phyloP scores from a whole-genome alignment of 2,113 vertebrate genomes.

The Ranitomeya imitator region DNA sequence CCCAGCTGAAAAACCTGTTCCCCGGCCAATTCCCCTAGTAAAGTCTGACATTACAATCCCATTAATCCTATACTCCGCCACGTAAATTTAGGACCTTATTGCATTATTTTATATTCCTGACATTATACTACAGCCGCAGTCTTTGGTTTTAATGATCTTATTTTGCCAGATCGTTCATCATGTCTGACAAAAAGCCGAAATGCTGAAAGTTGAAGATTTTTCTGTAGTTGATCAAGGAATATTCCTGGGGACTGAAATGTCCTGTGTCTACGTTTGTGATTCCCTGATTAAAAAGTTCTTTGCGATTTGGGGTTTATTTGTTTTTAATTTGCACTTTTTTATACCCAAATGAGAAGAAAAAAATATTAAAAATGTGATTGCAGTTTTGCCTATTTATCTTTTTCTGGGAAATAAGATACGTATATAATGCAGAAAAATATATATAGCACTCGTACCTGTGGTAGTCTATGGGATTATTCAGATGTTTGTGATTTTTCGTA shows the following conservation, averaged over 20 bases:
- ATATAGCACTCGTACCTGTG: no score
- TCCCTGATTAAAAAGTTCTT: not conserved
- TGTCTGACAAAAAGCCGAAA: not conserved
- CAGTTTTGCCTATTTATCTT: no score
- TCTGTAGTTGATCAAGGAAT: not conserved
- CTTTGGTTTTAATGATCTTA: conserved; percentile 10
- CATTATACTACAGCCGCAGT: conserved; percentile 20
- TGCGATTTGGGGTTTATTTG: not conserved
- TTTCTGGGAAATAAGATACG: no score
- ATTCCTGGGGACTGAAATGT: not conserved
- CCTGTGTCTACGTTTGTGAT: not conserved
- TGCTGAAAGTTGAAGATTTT: not conserved
- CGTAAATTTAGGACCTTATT: conserved; percentile 11
- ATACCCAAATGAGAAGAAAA: not conserved
- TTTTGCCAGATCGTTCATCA: conserved; percentile 24
- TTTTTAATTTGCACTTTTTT: not conserved
- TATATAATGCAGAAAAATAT: no score
- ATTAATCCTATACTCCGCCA: conserved; percentile 8
- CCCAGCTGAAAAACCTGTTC: conserved; percentile 10
- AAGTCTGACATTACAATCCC: conserved; percentile 20
- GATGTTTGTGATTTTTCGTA: no score
- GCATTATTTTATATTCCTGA: conserved; percentile 20
- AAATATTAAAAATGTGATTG: not conserved
- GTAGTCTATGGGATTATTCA: no score
- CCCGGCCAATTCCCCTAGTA: conserved; percentile 14